Conservation (phyloP, 2,113 vertebrate species). For the Gulo gulo region DNA sequence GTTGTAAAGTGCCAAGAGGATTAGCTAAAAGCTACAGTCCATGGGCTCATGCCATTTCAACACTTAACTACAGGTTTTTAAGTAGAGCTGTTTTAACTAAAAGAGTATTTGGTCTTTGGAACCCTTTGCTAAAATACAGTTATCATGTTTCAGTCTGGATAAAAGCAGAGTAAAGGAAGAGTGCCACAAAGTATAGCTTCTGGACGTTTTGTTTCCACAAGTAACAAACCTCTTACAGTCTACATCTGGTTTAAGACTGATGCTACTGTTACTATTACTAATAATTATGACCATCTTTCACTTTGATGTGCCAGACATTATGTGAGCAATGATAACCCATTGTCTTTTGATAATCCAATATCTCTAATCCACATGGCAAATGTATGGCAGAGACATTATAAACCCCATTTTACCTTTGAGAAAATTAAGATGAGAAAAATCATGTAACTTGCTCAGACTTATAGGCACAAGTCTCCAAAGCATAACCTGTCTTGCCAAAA, state of each 20-base stretch:
- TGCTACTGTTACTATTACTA: not conserved
- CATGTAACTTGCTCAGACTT: not conserved
- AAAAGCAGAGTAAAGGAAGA: not conserved
- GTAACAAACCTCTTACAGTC: not conserved
- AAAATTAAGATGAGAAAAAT: not conserved
- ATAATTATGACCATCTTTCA: not conserved
- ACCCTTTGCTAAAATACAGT: not conserved
- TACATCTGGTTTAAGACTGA: not conserved
- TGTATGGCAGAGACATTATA: not conserved
- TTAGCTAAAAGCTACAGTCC: constrained; percentile 3
- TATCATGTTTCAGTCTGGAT: not conserved
- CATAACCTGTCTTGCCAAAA: not conserved
- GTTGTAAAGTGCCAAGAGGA: not conserved
- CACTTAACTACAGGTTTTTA: not conserved
- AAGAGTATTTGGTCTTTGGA: not conserved
- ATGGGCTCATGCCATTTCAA: not conserved
- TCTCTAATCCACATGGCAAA: not conserved
- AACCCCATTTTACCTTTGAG: not conserved
- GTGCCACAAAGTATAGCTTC: not conserved
- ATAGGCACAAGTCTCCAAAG: not conserved
- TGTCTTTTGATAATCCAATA: not conserved
- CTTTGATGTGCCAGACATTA: not conserved
- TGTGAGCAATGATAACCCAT: not conserved
- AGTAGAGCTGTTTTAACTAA: not conserved
- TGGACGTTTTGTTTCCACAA: not conserved